phyloP scores from a whole-genome alignment of 2,797 vertebrate genomes.

The Pantherophis vulpinus region DNA sequence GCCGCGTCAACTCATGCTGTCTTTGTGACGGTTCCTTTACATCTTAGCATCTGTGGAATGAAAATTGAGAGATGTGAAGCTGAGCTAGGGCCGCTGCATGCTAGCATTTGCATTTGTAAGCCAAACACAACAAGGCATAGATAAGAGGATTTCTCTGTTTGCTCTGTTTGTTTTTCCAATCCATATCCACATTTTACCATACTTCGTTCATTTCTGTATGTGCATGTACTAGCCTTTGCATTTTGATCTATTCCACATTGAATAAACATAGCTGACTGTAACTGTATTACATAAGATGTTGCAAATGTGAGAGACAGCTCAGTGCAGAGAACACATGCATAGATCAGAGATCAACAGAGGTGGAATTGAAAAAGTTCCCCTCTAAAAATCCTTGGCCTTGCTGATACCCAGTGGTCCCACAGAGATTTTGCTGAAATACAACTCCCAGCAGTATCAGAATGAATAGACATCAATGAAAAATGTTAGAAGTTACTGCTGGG shows the following conservation, averaged over 20 bases:
- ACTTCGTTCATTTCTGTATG: background rate
- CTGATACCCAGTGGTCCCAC: background rate
- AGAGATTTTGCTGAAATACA: background rate
- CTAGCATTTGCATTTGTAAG: background rate
- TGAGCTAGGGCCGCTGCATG: background rate
- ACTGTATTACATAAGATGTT: background rate
- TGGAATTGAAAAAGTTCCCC: background rate
- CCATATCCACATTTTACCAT: background rate
- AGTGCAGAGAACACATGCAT: background rate
- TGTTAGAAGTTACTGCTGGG: background rate
- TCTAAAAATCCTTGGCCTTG: background rate
- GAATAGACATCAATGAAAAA: background rate
- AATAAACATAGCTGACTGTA: background rate
- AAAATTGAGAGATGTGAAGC: conserved; percentile 46
- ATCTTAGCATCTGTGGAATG: conserved; percentile 85
- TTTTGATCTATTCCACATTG: background rate
- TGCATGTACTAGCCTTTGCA: background rate
- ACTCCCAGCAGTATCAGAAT: background rate
- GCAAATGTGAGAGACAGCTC: background rate
- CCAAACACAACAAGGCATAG: background rate
- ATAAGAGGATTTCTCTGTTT: background rate
- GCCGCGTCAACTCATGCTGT: conserved; percentile 74
- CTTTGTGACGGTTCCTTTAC: conserved; percentile 47
- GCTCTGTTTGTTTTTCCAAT: background rate
- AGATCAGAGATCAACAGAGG: background rate